Percentiles rank a stretch among this genome's conserved stretches.
Evolutionary conservation across 2,888 invertebrate species (phyloP).

Genomic region (Hipparchia sbordonii): DNA sequence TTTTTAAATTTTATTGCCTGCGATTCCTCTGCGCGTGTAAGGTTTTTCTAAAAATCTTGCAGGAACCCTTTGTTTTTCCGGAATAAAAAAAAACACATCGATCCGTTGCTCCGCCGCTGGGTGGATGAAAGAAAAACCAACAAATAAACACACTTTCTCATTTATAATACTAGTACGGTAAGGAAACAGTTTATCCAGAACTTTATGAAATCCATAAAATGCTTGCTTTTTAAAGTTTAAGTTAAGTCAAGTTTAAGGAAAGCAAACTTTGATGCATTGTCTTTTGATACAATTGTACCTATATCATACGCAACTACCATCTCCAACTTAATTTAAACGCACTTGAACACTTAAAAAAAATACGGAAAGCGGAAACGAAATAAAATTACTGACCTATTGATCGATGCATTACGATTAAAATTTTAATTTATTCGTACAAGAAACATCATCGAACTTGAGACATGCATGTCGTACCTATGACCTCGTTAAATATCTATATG

Average conservation of each 20-base stretch:
- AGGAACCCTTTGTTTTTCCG: too few species aligned
- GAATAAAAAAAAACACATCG: too few species aligned
- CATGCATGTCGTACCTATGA: conserved; percentile 26
- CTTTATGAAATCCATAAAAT: too few species aligned
- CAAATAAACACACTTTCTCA: not conserved
- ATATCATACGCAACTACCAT: not conserved
- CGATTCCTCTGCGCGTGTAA: too few species aligned
- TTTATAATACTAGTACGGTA: not conserved
- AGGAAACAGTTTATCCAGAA: too few species aligned
- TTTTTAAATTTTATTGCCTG: too few species aligned
- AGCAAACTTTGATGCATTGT: too few species aligned
- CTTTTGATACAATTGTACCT: not conserved
- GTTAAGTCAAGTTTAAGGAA: too few species aligned
- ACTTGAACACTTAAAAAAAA: not conserved
- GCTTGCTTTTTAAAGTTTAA: too few species aligned
- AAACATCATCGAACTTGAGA: conserved; percentile 29
- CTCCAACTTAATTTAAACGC: not conserved
- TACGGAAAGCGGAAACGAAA: conserved; percentile 11
- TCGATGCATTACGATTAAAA: conserved; percentile 10
- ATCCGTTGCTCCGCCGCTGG: too few species aligned
- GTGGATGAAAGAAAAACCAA: too few species aligned
- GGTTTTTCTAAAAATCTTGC: too few species aligned
- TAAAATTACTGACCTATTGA: conserved; percentile 16
- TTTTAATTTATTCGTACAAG: conserved; percentile 26
- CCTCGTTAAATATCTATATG: conserved; percentile 34